Conservation (phyloP, 2,113 vertebrate species). For the Notarius lentiginosus region DNA sequence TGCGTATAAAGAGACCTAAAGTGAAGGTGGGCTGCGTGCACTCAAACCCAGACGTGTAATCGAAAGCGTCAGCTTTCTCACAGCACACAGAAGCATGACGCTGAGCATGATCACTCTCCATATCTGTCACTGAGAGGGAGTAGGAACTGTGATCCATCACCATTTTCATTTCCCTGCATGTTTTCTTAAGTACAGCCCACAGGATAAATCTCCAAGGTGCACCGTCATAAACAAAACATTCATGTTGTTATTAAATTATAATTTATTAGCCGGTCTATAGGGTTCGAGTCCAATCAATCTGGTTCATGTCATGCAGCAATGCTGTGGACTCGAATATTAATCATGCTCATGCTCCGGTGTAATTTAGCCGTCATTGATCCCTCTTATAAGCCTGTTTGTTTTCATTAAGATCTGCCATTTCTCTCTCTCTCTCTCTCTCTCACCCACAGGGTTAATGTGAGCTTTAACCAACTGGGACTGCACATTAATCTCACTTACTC, state of each 20-base stretch:
- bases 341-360: not conserved
- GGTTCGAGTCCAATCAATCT: slow-evolving; percentile 12
- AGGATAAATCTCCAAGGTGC: not conserved
- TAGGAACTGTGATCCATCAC: slow-evolving; percentile 7
- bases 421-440: not conserved
- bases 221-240: slow-evolving; percentile 4
- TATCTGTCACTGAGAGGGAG: not conserved
- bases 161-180: slow-evolving; percentile 2
- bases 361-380: slow-evolving; percentile 23
- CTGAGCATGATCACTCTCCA: not conserved
- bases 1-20: not conserved
- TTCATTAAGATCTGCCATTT: slow-evolving; percentile 15
- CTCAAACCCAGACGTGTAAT: slow-evolving; percentile 2
- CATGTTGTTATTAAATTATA: slow-evolving; percentile 26
- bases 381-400: slow-evolving; percentile 24
- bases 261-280: slow-evolving; percentile 1
- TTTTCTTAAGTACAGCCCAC: not conserved
- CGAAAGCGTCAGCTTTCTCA: slow-evolving; percentile 5
- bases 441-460: slow-evolving; percentile 36
- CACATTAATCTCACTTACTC: slow-evolving; percentile 51
- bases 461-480: slow-evolving; percentile 24
- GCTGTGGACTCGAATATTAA: slow-evolving; percentile 20
- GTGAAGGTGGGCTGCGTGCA: not conserved
- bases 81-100: not conserved
- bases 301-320: slow-evolving; percentile 6